These are phyloP conservation scores for Malurus melanocephalus DNA, from an alignment of 2,113 vertebrate genomes.

Conservation along the genomic window DNA sequence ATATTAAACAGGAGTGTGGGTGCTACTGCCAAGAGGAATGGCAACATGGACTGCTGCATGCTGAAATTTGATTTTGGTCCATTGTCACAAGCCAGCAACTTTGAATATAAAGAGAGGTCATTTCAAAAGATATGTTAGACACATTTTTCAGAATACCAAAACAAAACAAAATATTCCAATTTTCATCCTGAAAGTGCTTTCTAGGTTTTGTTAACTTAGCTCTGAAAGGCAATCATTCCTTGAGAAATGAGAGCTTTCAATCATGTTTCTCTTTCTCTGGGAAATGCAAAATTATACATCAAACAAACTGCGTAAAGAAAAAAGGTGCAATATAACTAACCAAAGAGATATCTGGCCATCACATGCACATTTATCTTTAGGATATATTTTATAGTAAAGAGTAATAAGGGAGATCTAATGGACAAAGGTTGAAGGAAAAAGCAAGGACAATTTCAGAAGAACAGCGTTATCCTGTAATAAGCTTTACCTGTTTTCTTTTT, in stretches of 20 bases:
- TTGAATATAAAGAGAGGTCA: constrained; percentile 10
- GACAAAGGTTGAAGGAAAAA: background rate
- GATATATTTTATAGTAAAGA: background rate
- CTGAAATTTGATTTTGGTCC: constrained; percentile 10
- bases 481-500: background rate
- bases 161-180: background rate
- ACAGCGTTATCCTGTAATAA: background rate
- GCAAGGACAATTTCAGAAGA: background rate
- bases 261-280: background rate
- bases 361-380: background rate
- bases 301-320: background rate
- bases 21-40: constrained; percentile 62
- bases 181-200: background rate
- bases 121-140: background rate
- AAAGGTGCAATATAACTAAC: background rate
- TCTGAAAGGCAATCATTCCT: background rate
- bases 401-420: background rate
- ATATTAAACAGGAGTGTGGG: constrained; percentile 67
- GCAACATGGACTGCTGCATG: constrained; percentile 59
- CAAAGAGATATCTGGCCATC: background rate
- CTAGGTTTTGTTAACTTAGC: background rate
- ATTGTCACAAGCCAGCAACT: constrained; percentile 70
- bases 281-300: background rate
- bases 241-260: background rate
- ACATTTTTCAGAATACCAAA: background rate